Percentiles rank a stretch among this genome's conserved stretches.
These are phyloP conservation scores for Falco naumanni DNA, from an alignment of 2,797 vertebrate genomes.

Conservation along the genomic window DNA sequence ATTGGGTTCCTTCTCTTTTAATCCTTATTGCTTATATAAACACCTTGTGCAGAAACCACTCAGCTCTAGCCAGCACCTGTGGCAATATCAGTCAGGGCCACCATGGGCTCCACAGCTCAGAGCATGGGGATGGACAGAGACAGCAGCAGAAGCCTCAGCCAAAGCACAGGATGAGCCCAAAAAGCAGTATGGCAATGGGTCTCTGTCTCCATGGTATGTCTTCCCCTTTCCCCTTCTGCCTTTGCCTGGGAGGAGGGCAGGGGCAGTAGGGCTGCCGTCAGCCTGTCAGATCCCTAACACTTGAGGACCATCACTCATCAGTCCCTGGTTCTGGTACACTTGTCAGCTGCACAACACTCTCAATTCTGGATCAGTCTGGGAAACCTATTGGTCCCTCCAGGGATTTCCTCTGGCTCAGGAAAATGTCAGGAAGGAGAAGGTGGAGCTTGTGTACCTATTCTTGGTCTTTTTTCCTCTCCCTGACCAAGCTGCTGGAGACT, in stretches of 20 bases:
- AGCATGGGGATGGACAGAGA: neutral
- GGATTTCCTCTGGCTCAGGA: neutral
- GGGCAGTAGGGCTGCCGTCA: neutral
- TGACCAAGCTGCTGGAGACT: neutral
- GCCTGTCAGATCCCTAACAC: neutral
- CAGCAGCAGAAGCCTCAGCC: neutral
- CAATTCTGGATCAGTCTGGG: neutral
- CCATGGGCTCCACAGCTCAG: neutral
- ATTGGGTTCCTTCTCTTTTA: neutral
- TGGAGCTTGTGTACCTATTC: neutral
- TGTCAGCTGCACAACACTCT: neutral
- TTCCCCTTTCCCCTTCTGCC: neutral
- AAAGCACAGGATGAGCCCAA: neutral
- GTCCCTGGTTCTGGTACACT: fast-evolving
- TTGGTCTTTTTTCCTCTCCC: neutral
- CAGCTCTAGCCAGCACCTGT: neutral
- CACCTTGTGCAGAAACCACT: neutral
- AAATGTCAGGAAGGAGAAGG: neutral
- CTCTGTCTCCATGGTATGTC: neutral
- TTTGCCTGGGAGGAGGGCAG: neutral
- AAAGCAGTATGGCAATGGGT: neutral
- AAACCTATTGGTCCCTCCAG: neutral
- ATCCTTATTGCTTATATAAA: neutral
- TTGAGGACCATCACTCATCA: neutral
- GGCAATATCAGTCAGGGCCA: no score